Conservation (phyloP, 1,140 invertebrate species). For the Drosophila nigrodunni region DNA sequence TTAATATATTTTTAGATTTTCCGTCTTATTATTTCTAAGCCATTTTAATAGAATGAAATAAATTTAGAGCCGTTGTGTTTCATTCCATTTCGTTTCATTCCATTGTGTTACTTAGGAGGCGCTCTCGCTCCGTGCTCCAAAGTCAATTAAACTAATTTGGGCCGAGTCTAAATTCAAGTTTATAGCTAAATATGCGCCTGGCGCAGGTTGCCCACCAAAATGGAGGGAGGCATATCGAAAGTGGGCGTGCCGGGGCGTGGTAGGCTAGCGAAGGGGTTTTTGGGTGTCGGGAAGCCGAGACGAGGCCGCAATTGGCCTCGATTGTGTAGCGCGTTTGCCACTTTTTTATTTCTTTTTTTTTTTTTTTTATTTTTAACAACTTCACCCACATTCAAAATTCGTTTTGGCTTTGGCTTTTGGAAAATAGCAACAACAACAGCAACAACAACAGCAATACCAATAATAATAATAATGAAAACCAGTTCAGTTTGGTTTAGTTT, state of each 20-base stretch:
- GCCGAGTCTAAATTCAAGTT: conserved; percentile 75
- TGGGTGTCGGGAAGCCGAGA: conserved; percentile 38
- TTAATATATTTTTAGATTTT: not conserved
- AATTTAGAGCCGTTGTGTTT: too few species aligned
- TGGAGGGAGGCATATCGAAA: not conserved
- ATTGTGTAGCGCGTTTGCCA: conserved; percentile 71
- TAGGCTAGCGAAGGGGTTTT: not conserved
- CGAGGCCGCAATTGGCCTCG: conserved; percentile 59
- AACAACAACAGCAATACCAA: conserved; percentile 28
- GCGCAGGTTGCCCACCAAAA: conserved; percentile 28
- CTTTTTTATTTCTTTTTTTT: conserved; percentile 29
- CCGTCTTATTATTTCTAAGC: too few species aligned
- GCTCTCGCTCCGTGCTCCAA: conserved; percentile 24
- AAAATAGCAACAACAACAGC: conserved; percentile 39
- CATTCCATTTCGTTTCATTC: not conserved
- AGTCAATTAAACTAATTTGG: conserved; percentile 65
- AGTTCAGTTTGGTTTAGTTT: conserved; percentile 59
- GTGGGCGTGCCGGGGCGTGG: not conserved
- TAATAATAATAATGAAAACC: conserved; percentile 43
- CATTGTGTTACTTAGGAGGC: conserved; percentile 23
- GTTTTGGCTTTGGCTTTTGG: conserved; percentile 71
- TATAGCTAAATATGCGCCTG: conserved; percentile 76
- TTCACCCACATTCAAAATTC: conserved; percentile 82
- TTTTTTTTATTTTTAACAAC: conserved; percentile 58
- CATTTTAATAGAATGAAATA: too few species aligned